Evolutionary conservation across 2,888 invertebrate genomes (phyloP).

Genomic region (Xestia c-nigrum): DNA sequence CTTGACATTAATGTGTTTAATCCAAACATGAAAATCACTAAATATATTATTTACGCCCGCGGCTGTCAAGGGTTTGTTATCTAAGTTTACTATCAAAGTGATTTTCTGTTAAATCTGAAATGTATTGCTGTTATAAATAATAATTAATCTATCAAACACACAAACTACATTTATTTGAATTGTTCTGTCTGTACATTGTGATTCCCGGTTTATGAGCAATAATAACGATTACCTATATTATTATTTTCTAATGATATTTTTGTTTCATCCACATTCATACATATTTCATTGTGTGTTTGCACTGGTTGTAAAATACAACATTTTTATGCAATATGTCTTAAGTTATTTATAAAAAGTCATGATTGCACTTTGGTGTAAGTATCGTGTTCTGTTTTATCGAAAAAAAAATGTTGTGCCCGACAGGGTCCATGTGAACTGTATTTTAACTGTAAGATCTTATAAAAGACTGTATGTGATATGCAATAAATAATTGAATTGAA

Average conservation of each 20-base stretch:
- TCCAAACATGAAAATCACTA: conserved; percentile 55
- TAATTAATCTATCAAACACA: conserved; percentile 47
- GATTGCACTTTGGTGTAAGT: too few relatives aligned
- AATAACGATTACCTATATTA: not conserved
- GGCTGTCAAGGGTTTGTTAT: conserved; percentile 42
- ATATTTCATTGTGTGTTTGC: not conserved
- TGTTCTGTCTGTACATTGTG: conserved; percentile 22
- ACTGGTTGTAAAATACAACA: not conserved
- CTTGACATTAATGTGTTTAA: conserved; percentile 48
- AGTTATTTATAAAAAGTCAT: not conserved
- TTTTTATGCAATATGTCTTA: not conserved
- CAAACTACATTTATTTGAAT: not conserved
- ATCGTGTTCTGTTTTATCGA: not conserved
- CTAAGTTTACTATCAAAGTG: conserved; percentile 49
- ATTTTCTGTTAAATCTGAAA: conserved; percentile 48
- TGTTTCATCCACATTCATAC: not conserved
- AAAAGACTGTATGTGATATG: too few relatives aligned
- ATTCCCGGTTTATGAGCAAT: too few relatives aligned
- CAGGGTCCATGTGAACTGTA: too few relatives aligned
- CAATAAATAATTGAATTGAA: too few relatives aligned
- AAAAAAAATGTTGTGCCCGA: not conserved
- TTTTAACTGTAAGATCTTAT: too few relatives aligned
- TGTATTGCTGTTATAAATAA: conserved; percentile 51
- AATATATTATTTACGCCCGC: conserved; percentile 35
- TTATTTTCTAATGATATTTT: not conserved